phyloP scores from a whole-genome alignment of 1,140 invertebrate genomes.

The Rhyzopertha dominica region DNA sequence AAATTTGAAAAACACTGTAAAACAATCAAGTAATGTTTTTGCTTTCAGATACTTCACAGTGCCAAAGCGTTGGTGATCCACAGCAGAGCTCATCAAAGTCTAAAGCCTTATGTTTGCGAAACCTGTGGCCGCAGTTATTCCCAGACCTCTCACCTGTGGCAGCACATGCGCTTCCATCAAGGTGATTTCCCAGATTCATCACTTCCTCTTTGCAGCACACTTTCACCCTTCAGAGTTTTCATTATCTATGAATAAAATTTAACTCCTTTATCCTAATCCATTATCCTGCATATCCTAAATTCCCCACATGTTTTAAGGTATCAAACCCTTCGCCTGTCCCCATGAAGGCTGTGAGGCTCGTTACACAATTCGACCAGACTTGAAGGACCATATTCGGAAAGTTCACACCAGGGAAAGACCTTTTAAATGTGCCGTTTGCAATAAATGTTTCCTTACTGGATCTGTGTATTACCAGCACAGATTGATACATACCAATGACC shows the following conservation, averaged over 20 bases:
- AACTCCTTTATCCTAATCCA: background rate
- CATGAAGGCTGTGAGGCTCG: constrained; percentile 56
- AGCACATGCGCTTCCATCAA: constrained; percentile 56
- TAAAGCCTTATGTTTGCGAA: constrained; percentile 55
- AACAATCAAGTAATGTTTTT: constrained; percentile 12
- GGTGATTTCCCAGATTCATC: constrained; percentile 33
- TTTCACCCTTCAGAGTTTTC: background rate
- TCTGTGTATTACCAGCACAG: constrained; percentile 69
- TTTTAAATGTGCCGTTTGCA: constrained; percentile 64
- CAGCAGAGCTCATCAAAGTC: constrained; percentile 46
- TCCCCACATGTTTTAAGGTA: constrained; percentile 42
- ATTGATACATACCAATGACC: constrained; percentile 74
- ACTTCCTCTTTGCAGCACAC: background rate
- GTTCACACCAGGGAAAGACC: constrained; percentile 64
- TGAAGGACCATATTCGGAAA: constrained; percentile 63
- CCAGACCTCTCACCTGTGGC: constrained; percentile 58
- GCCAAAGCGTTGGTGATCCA: constrained; percentile 46
- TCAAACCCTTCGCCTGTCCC: constrained; percentile 56
- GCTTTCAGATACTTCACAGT: constrained; percentile 42
- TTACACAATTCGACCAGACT: constrained; percentile 60
- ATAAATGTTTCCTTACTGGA: constrained; percentile 67
- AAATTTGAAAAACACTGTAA: too few relatives aligned
- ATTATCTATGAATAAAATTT: background rate
- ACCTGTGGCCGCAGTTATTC: constrained; percentile 57
- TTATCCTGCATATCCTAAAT: background rate